phyloP scores from a whole-genome alignment of 1,140 invertebrate genomes.

The Dysdera silvatica region DNA sequence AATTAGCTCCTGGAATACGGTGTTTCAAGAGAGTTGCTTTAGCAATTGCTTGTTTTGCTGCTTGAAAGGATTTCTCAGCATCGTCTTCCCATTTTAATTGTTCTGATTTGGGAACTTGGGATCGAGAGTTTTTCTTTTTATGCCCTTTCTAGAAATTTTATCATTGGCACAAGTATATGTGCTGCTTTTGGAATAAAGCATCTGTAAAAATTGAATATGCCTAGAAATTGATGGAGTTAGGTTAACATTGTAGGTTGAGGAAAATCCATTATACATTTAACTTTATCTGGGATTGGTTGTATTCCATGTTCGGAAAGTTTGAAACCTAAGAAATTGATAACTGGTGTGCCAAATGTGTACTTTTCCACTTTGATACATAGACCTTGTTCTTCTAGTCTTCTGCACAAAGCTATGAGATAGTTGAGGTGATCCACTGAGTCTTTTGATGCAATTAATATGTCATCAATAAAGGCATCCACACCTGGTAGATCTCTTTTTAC shows the following conservation, averaged over 20 bases:
- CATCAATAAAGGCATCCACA: slow-evolving; percentile 5
- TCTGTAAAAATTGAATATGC: slow-evolving; percentile 43
- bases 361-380: slow-evolving; percentile 38
- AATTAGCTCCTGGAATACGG: too few relatives aligned
- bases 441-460: slow-evolving; percentile 43
- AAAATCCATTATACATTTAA: slow-evolving; percentile 14
- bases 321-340: slow-evolving; percentile 20
- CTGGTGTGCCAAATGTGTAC: slow-evolving; percentile 14
- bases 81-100: too few relatives aligned
- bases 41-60: too few relatives aligned
- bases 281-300: not conserved
- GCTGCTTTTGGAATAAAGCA: too few relatives aligned
- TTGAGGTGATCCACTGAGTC: slow-evolving; percentile 38
- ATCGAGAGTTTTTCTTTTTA: too few relatives aligned
- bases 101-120: too few relatives aligned
- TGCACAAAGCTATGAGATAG: slow-evolving; percentile 42
- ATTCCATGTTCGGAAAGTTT: slow-evolving; percentile 15
- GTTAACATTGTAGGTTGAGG: slow-evolving; percentile 37
- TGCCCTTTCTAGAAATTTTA: too few relatives aligned
- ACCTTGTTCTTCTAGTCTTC: slow-evolving; percentile 35
- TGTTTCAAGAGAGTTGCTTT: too few relatives aligned
- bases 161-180: too few relatives aligned
- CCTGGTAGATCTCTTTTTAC: not conserved
- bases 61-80: too few relatives aligned
- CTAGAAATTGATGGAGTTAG: slow-evolving; percentile 40